Evolutionary conservation across 35 echinoderm and acorn worm species (phyloP).

Genomic region (Diadema setosum): DNA sequence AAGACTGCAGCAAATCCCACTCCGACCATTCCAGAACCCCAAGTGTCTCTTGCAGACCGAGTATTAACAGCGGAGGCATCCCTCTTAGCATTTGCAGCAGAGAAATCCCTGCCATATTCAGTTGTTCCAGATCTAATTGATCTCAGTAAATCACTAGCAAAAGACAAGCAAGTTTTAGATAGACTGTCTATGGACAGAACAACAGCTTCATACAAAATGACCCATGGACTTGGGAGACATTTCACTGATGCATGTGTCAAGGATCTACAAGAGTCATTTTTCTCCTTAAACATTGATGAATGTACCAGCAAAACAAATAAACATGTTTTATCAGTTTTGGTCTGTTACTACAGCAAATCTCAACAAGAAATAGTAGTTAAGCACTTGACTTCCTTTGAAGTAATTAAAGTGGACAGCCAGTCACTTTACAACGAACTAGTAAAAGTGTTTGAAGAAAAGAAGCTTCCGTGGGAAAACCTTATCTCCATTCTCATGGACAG

Average conservation of each 20-base stretch:
- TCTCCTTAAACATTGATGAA: slow-evolving; percentile 60
- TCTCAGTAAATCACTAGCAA: slow-evolving; percentile 31
- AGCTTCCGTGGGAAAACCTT: slow-evolving; percentile 46
- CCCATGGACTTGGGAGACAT: slow-evolving; percentile 43
- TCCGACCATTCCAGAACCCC: not conserved
- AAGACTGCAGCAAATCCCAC: not conserved
- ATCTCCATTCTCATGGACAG: slow-evolving; percentile 59
- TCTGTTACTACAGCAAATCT: not conserved
- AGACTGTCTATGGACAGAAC: slow-evolving; percentile 34
- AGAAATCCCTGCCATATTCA: slow-evolving; percentile 34
- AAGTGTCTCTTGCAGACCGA: slow-evolving; percentile 30
- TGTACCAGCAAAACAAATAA: slow-evolving; percentile 27
- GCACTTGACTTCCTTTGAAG: slow-evolving; percentile 28
- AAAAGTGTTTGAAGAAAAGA: not conserved
- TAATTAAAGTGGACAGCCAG: slow-evolving; percentile 24
- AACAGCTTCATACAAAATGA: slow-evolving; percentile 47
- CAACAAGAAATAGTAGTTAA: slow-evolving; percentile 21
- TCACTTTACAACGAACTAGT: slow-evolving; percentile 30
- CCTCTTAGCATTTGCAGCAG: slow-evolving; percentile 50
- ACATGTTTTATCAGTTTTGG: slow-evolving; percentile 5
- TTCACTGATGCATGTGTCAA: slow-evolving; percentile 17
- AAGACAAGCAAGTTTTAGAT: slow-evolving; percentile 32
- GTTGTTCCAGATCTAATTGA: slow-evolving; percentile 40
- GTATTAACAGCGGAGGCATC: slow-evolving; percentile 31
- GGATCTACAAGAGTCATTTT: slow-evolving; percentile 19